Evolutionary conservation across 2,113 vertebrate species (phyloP).

Genomic region (Athene cunicularia): DNA sequence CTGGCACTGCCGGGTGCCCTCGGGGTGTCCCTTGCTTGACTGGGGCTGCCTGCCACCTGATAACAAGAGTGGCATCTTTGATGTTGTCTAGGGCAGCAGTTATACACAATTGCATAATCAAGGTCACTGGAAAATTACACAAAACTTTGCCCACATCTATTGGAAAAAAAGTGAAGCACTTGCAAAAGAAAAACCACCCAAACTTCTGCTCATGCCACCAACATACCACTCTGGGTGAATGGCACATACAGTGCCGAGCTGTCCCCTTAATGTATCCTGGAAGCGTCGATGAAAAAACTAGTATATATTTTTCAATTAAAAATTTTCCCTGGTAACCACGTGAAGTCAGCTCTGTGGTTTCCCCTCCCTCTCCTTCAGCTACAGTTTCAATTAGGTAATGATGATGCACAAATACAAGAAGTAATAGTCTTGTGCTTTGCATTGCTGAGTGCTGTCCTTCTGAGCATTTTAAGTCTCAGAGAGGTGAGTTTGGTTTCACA

Average conservation of each 20-base stretch:
- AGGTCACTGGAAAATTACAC: conserved; percentile 73
- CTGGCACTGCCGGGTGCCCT: background rate
- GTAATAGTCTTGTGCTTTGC: background rate
- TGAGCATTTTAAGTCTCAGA: background rate
- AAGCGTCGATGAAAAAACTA: background rate
- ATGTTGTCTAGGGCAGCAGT: conserved; percentile 39
- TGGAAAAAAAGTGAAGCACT: conserved; percentile 19
- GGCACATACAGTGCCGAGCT: background rate
- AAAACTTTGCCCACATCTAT: conserved; percentile 54
- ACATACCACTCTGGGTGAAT: background rate
- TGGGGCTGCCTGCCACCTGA: background rate
- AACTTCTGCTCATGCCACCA: background rate
- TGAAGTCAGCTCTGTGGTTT: background rate
- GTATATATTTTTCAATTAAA: background rate
- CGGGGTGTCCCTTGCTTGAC: background rate
- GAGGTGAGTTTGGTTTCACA: background rate
- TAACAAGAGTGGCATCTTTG: conserved; percentile 42
- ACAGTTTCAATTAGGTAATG: background rate
- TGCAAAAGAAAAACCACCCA: background rate
- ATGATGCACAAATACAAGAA: background rate
- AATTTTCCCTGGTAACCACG: background rate
- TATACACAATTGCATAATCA: conserved; percentile 60
- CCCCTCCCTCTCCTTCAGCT: background rate
- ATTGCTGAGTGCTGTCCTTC: background rate
- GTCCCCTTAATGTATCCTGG: background rate